These are phyloP conservation scores for Troides aeacus DNA, from an alignment of 2,888 invertebrate genomes.

Conservation along the genomic window DNA sequence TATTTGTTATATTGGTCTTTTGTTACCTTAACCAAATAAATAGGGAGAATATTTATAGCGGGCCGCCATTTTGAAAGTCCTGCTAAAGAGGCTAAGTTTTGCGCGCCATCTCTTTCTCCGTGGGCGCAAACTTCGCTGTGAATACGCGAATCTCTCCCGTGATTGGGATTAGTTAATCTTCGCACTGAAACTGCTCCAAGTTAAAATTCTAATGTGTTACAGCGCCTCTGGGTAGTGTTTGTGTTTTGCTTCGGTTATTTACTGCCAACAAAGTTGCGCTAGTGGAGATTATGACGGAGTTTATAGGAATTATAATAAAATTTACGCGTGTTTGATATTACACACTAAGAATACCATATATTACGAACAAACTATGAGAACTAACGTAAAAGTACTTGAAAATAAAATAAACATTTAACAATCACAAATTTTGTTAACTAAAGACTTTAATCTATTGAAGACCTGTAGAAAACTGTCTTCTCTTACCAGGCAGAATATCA, in stretches of 20 bases:
- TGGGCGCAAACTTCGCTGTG: slow-evolving; percentile 66
- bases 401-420: too few relatives aligned
- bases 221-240: slow-evolving; percentile 59
- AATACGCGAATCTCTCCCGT: slow-evolving; percentile 68
- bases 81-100: slow-evolving; percentile 32
- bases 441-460: too few relatives aligned
- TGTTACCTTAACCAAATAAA: too few relatives aligned
- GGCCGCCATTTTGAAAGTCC: slow-evolving; percentile 8
- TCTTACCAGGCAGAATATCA: too few relatives aligned
- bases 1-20: too few relatives aligned
- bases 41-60: background rate
- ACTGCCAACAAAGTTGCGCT: slow-evolving; percentile 30
- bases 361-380: too few relatives aligned
- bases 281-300: slow-evolving; percentile 21
- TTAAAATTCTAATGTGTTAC: slow-evolving; percentile 72
- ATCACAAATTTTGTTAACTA: too few relatives aligned
- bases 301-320: slow-evolving; percentile 13
- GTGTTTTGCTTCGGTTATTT: slow-evolving; percentile 36
- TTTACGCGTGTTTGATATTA: slow-evolving; percentile 3
- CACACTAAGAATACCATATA: too few relatives aligned
- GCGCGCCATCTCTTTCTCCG: slow-evolving; percentile 29
- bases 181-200: slow-evolving; percentile 59
- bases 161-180: slow-evolving; percentile 77
- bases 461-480: too few relatives aligned
- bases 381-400: too few relatives aligned